Conservation (phyloP, 2,113 vertebrate genomes). For the Rhineura floridana region DNA sequence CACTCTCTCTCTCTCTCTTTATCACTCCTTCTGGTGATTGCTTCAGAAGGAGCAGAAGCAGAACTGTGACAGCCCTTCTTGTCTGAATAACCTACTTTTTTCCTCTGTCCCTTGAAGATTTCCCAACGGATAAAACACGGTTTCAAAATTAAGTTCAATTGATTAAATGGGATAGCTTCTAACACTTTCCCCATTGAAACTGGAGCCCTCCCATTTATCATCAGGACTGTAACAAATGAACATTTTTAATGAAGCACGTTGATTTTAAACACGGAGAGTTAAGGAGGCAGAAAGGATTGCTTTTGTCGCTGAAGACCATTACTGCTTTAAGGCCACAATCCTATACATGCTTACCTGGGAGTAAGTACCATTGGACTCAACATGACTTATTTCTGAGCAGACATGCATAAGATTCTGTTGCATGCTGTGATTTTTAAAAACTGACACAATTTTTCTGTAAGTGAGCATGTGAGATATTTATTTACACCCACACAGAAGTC, state of each 20-base stretch:
- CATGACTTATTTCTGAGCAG: background rate
- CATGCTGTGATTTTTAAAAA: background rate
- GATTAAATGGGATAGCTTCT: slow-evolving; percentile 9
- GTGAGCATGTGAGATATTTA: no score
- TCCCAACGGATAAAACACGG: slow-evolving; percentile 4
- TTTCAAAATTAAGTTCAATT: background rate
- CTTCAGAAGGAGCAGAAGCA: background rate
- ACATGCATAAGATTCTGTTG: background rate
- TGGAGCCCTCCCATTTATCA: slow-evolving; percentile 29
- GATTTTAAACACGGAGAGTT: slow-evolving; percentile 1
- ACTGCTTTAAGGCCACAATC: background rate
- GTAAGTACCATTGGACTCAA: background rate
- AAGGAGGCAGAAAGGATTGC: background rate
- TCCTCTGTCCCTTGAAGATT: background rate
- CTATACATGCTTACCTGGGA: background rate
- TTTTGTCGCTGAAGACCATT: background rate
- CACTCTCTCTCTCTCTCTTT: background rate
- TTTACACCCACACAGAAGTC: no score
- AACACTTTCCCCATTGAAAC: background rate
- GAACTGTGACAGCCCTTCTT: background rate
- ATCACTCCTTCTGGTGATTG: background rate
- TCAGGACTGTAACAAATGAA: slow-evolving; percentile 26
- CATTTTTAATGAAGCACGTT: slow-evolving; percentile 18
- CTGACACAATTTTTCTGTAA: no score
- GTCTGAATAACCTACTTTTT: background rate